phyloP scores from a whole-genome alignment of 2,888 invertebrate genomes.

The Atherix ibis region DNA sequence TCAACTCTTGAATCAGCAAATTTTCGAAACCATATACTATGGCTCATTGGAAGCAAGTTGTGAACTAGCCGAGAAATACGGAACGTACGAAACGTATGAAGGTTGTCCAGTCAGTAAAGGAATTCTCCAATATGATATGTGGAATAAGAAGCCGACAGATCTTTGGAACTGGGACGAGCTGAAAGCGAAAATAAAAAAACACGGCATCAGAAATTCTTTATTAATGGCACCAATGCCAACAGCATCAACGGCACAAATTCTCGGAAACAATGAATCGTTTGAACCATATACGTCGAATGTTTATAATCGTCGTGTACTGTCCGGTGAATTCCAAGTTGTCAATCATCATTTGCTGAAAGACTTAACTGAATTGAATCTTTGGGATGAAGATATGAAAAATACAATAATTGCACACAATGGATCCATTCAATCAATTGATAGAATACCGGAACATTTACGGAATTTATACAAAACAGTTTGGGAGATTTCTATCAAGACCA shows the following conservation, averaged over 20 bases:
- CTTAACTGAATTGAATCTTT: slow-evolving; percentile 75
- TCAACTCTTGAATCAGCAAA: slow-evolving; percentile 72
- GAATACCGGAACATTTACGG: slow-evolving; percentile 72
- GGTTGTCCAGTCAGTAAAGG: slow-evolving; percentile 92
- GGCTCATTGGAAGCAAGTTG: slow-evolving; percentile 94
- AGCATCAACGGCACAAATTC: slow-evolving; percentile 95
- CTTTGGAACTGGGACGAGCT: slow-evolving; percentile 80
- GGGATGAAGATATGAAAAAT: slow-evolving; percentile 94
- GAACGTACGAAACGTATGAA: slow-evolving; percentile 79
- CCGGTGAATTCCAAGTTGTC: slow-evolving; percentile 91
- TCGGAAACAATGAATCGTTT: slow-evolving; percentile 96
- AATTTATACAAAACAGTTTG: slow-evolving; percentile 90
- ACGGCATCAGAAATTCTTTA: slow-evolving; percentile 86
- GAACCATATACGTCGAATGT: slow-evolving; percentile 98
- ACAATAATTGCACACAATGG: slow-evolving; percentile 80
- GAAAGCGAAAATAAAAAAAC: slow-evolving; percentile 67
- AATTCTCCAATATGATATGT: slow-evolving; percentile 95
- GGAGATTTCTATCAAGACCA: slow-evolving; percentile 88
- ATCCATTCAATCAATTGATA: slow-evolving; percentile 76
- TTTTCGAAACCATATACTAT: slow-evolving; percentile 96
- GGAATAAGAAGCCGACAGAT: slow-evolving; percentile 73
- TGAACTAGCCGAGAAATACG: slow-evolving; percentile 71
- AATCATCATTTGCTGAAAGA: slow-evolving; percentile 92
- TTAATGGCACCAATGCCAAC: slow-evolving; percentile 97
- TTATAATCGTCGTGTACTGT: slow-evolving; percentile 82